Evolutionary conservation across 2,113 vertebrate genomes (phyloP).

Genomic region (Meles meles): DNA sequence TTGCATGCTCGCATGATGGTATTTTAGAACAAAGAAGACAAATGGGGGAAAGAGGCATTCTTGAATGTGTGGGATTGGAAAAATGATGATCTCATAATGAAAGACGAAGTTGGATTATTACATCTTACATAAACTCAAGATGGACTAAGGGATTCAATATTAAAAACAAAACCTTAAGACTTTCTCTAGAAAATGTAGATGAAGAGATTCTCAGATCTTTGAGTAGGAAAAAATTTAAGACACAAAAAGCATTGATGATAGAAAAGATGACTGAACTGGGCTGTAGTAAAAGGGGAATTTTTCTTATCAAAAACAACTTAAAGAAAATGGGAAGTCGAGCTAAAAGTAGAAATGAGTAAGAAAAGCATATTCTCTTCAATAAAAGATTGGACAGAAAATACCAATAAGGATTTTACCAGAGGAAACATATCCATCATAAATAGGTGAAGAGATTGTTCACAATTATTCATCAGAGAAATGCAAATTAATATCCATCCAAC

Average conservation of each 20-base stretch:
- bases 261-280: background rate
- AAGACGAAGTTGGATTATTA: background rate
- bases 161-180: background rate
- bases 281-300: background rate
- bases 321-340: background rate
- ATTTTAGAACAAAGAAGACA: background rate
- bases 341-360: background rate
- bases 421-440: background rate
- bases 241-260: background rate
- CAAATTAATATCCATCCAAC: background rate
- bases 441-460: no score
- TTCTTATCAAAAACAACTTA: background rate
- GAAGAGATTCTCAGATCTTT: background rate
- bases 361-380: background rate
- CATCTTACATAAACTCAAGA: background rate
- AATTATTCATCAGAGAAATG: background rate
- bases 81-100: background rate
- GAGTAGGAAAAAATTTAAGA: background rate
- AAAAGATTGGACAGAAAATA: background rate
- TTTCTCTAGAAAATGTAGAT: background rate
- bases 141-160: background rate
- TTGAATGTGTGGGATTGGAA: background rate
- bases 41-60: background rate
- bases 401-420: background rate
- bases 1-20: accelerated